Conservation (phyloP, 2,113 vertebrate genomes). For the Oreochromis tanganicae region DNA sequence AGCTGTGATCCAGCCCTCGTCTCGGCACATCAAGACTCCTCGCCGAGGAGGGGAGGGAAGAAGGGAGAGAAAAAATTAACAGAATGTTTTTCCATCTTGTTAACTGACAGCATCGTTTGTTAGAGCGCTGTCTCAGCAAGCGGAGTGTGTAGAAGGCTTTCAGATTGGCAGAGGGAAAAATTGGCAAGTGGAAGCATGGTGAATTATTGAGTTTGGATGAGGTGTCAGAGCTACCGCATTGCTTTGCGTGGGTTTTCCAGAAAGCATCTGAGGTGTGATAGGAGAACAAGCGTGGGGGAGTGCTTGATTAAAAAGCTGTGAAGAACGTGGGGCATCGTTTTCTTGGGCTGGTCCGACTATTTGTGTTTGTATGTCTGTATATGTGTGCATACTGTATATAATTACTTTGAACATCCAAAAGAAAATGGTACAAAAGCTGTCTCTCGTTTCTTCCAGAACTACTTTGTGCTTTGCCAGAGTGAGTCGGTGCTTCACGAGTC, state of each 20-base stretch:
- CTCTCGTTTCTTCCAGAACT: constrained; percentile 23
- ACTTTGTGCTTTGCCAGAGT: constrained; percentile 36
- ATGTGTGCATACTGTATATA: constrained; percentile 20
- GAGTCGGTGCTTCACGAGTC: constrained; percentile 37
- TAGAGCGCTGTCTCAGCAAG: constrained; percentile 63
- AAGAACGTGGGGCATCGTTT: constrained; percentile 20
- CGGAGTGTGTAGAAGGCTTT: constrained; percentile 40
- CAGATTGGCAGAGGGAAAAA: constrained; percentile 52
- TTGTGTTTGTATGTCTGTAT: constrained; percentile 15
- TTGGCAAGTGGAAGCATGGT: constrained; percentile 59
- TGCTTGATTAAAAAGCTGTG: constrained; percentile 52
- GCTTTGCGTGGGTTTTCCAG: constrained; percentile 53
- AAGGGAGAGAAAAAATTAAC: constrained; percentile 61
- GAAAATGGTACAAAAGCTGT: constrained; percentile 31
- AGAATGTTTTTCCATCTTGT: constrained; percentile 72
- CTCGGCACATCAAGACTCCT: constrained; percentile 63
- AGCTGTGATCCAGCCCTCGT: constrained; percentile 70
- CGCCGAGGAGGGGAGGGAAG: constrained; percentile 36
- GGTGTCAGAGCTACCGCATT: constrained; percentile 47
- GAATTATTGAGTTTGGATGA: constrained; percentile 64
- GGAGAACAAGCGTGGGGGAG: constrained; percentile 43
- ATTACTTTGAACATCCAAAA: constrained; percentile 37
- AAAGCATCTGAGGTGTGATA: constrained; percentile 61
- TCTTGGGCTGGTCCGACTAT: constrained; percentile 30
- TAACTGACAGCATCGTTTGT: constrained; percentile 71